A percentile compares a stretch with the other conserved stretches of the same genome.
These are phyloP conservation scores for Doris montereyensis DNA, from an alignment of 2,888 invertebrate genomes.

Conservation along the genomic window DNA sequence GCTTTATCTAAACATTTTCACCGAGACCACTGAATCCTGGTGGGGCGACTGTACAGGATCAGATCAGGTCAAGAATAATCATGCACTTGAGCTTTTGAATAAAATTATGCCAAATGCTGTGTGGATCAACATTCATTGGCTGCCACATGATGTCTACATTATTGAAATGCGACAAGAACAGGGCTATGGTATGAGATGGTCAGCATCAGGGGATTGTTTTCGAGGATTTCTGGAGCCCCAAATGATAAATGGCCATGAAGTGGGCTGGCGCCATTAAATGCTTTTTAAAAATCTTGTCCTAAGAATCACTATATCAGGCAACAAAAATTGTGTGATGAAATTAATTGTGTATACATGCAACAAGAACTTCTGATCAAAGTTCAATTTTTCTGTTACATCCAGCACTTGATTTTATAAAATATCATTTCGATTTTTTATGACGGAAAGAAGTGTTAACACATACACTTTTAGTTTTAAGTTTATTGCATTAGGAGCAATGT, in stretches of 20 bases:
- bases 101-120: constrained; percentile 67
- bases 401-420: too few relatives aligned
- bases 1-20: constrained; percentile 71
- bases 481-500: too few relatives aligned
- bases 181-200: constrained; percentile 71
- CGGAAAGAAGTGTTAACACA: too few relatives aligned
- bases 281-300: neutral
- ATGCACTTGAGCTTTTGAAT: constrained; percentile 61
- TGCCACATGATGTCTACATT: constrained; percentile 62
- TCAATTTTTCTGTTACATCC: too few relatives aligned
- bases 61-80: constrained; percentile 67
- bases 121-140: constrained; percentile 71
- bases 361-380: too few relatives aligned
- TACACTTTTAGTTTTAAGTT: too few relatives aligned
- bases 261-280: constrained; percentile 66
- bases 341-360: too few relatives aligned
- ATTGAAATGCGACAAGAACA: constrained; percentile 40
- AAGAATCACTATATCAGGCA: too few relatives aligned
- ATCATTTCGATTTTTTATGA: too few relatives aligned
- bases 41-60: constrained; percentile 69
- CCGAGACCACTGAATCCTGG: constrained; percentile 66
- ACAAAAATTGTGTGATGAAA: too few relatives aligned
- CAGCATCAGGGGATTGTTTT: constrained; percentile 65
- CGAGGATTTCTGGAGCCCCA: constrained; percentile 72
- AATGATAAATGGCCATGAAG: constrained; percentile 70